phyloP scores from a whole-genome alignment of 2,113 vertebrate genomes.

The Turdus rufiventris region DNA sequence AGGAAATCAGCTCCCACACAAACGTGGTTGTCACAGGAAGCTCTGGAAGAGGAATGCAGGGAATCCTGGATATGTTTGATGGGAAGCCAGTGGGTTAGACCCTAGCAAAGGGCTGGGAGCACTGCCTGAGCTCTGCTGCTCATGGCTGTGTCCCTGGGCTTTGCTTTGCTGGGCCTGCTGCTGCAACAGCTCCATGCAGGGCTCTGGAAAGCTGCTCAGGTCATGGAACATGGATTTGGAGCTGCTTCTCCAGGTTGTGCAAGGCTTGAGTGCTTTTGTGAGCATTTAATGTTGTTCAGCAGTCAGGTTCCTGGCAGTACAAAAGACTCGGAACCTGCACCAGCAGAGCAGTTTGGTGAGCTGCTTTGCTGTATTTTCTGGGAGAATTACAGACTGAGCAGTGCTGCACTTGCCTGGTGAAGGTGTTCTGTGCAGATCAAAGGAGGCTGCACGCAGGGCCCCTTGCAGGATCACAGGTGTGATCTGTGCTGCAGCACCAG shows the following conservation, averaged over 20 bases:
- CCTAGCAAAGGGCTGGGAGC: neutral
- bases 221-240: neutral
- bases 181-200: neutral
- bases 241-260: neutral
- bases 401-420: neutral
- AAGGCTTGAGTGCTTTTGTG: neutral
- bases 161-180: neutral
- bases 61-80: rapidly evolving
- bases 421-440: neutral
- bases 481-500: neutral
- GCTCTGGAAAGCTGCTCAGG: neutral
- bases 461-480: neutral
- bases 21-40: neutral
- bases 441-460: neutral
- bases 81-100: neutral
- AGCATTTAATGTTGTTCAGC: neutral
- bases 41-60: neutral
- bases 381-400: rapidly evolving
- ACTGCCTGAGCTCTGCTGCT: neutral
- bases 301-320: neutral
- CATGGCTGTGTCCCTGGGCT: rapidly evolving
- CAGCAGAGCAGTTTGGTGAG: neutral
- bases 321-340: neutral
- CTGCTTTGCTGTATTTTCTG: neutral
- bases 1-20: neutral